phyloP scores from a whole-genome alignment of 2,888 invertebrate genomes.

The Parasteatoda lunata region DNA sequence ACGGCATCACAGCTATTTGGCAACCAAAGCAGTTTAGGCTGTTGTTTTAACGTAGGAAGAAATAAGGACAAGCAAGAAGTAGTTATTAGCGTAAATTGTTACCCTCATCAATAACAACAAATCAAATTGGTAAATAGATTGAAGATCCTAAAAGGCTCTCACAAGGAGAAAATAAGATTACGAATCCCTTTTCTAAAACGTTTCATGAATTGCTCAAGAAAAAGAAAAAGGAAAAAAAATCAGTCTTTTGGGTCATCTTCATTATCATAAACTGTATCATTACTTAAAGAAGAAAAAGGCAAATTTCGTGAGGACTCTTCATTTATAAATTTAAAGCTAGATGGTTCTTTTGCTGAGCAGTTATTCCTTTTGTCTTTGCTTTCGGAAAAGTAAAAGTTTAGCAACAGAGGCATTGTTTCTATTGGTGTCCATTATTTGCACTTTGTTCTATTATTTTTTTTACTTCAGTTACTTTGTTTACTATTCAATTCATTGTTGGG shows the following conservation, averaged over 20 bases:
- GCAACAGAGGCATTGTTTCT: conserved; percentile 48
- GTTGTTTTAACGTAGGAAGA: background rate
- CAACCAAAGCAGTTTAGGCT: background rate
- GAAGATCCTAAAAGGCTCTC: background rate
- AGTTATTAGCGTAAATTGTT: conserved; percentile 54
- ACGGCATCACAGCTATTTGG: background rate
- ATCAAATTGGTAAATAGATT: conserved; percentile 1
- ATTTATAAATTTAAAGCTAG: conserved; percentile 12
- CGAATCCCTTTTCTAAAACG: conserved; percentile 26
- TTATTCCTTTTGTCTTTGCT: conserved; percentile 26
- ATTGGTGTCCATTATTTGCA: conserved; percentile 19
- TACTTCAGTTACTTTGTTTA: background rate
- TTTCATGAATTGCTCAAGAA: conserved; percentile 38
- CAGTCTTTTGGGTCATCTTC: conserved; percentile 49
- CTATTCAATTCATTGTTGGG: conserved; percentile 14
- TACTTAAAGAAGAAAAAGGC: conserved; percentile 16
- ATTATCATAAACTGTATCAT: conserved; percentile 66
- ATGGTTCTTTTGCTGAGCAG: conserved; percentile 9
- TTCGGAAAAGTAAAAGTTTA: conserved; percentile 26
- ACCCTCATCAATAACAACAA: conserved; percentile 22
- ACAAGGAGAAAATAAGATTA: conserved; percentile 41
- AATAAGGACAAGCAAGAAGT: background rate
- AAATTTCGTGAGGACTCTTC: conserved; percentile 39
- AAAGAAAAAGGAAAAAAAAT: background rate
- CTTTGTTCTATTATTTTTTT: conserved; percentile 14